These are phyloP conservation scores for Phenganax marumi DNA, from an alignment of 92 coral and sea anemone species.

Conservation along the genomic window DNA sequence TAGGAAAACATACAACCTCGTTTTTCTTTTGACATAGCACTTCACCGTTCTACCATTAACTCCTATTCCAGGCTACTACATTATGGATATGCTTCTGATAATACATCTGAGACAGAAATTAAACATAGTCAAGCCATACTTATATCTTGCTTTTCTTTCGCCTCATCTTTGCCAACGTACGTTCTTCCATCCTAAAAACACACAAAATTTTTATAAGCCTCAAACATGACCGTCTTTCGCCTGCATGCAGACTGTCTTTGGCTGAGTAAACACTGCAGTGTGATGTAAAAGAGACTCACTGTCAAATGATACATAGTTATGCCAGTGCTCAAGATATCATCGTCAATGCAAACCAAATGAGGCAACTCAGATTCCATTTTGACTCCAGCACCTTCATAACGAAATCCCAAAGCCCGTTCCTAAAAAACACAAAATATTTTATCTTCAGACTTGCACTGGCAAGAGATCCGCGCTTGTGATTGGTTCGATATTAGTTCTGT, in stretches of 20 bases:
- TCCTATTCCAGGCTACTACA: no score
- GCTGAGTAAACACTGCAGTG: neutral
- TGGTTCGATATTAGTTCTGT: no score
- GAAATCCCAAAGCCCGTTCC: constrained; percentile 97
- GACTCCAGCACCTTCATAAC: constrained; percentile 95
- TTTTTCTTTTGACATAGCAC: no score
- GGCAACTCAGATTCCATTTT: constrained; percentile 98
- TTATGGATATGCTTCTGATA: no score
- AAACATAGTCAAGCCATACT: constrained; percentile 40
- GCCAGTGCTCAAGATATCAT: constrained; percentile 94
- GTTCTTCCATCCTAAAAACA: constrained; percentile 87
- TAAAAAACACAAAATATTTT: constrained; percentile 8
- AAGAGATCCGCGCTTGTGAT: no score
- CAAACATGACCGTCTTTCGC: neutral
- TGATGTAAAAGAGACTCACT: constrained; percentile 49
- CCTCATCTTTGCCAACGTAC: constrained; percentile 92
- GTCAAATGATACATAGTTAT: constrained; percentile 87
- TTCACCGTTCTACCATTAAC: no score
- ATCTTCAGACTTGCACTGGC: neutral
- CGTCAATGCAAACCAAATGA: constrained; percentile 93
- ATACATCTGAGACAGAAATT: no score
- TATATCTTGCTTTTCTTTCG: constrained; percentile 81
- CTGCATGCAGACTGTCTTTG: neutral
- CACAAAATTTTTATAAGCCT: neutral
- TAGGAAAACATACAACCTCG: constrained; percentile 27